Evolutionary conservation across 2,888 invertebrate genomes (phyloP), one percentile per base, ranked within the genome.

Genomic region (Rhabditophanes sp.): DNA sequence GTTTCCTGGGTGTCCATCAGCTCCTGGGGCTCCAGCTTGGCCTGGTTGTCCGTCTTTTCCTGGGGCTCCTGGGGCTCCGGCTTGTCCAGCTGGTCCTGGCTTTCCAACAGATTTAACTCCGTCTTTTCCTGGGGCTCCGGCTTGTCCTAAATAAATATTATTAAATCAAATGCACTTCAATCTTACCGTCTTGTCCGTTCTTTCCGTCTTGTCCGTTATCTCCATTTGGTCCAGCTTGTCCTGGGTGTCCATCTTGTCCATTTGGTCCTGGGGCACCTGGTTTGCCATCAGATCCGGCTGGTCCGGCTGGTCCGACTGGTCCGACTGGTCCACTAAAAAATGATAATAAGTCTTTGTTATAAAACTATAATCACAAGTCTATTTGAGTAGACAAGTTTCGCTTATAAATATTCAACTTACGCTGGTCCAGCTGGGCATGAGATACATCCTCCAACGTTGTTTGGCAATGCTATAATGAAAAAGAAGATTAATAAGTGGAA

Each of bases 371-470:
- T n/a, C n/a, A n/a, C n/a, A n/a, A n/a, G n/a, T n/a, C n/a, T n/a
- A n/a, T n/a, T n/a, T n/a, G n/a, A n/a, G n/a, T n/a, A n/a, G n/a
- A n/a, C n/a, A n/a, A n/a, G n/a, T n/a, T n/a, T n/a, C n/a, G n/a
- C n/a, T n/a, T n/a, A n/a, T 26, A 12, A 6, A 9, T 26, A 14
- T 7, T 8, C 21, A 4, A 12, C 30, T 26, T 30, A 30, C 30
- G 50, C 40, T 12, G 53, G 51, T 24, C 55, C 55, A 14, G 52
- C 51, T 20, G 54, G 53, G 31, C 53, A 51, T 34, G 45, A 39
- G 37, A 50, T 46, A 31, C 53, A 53, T 18, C 42, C 46, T 14
- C 42, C 42, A 22, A 15, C 38, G 21, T 15, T 28, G 34, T 21
- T 38, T 34, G 7, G 35, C 46, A 14, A 35, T 30, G 1, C 36